Evolutionary conservation across 2,797 vertebrate species (phyloP), one percentile per base, ranked within the genome.

Genomic region (Atherinosoma microstoma): DNA sequence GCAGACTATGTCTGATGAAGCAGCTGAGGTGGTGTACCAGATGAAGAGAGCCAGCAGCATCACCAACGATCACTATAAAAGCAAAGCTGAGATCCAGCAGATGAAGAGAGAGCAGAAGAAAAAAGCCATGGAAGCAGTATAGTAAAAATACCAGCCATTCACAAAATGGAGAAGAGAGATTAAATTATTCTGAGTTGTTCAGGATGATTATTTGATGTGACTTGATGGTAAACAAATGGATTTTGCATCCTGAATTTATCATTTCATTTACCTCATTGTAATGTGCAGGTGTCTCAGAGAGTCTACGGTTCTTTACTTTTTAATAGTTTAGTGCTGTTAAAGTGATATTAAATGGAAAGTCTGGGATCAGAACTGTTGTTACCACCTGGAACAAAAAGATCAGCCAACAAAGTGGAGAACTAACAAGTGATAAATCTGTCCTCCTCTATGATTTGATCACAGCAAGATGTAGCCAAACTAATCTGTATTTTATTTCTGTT

Each of bases 1-100:
- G 16, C 85, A 94, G 93, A 68, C 38, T 24, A 81, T 95, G 24
- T 94, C 94, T 3, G 94, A 95, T n/a, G 92, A 94, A 69, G 92
- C 91, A 7, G 94, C 94, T 1, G 90, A 91, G 4, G 84, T 93
- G 27, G 89, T 95, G 27, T 95, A 94, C 82, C 93, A 94, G 75
- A 90, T 95, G 93, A 95, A 91, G 85, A 92, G 93, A 71, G 94
- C 87, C 20, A 90, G 82, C 72, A 95, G 92, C 6, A 63, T 67
- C 67, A 70, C 6, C 45, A 60, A 18, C 70, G 56, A 20, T 34
- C 12, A 0, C 57, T 29, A 0, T 13, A 58, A 8, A 60, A 59
- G 6, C 63, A 12, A 24, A 1, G 0, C 18, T 8, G n/a, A 47
- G 38, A 38, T 5, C 11, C 49, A 47, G 29, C 82, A 65, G 22